These are phyloP conservation scores for Spodoptera frugiperda DNA, from an alignment of 1,140 invertebrate species.

Conservation along the genomic window DNA sequence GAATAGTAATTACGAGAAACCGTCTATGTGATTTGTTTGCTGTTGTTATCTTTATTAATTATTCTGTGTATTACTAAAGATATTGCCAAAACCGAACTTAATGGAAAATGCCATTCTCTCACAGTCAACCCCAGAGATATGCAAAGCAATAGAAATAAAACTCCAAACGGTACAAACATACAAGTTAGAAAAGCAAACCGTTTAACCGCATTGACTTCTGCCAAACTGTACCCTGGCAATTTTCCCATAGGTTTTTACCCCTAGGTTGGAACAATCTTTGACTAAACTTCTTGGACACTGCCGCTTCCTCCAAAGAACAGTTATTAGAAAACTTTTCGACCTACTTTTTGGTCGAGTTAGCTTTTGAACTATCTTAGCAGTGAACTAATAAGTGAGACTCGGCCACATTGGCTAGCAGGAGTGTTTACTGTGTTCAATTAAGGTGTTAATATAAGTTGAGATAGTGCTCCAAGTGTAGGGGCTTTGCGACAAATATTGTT, in stretches of 20 bases:
- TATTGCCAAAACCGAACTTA: too few species aligned
- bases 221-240: background rate
- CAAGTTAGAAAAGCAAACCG: conserved; percentile 3
- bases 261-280: conserved; percentile 21
- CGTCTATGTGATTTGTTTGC: too few species aligned
- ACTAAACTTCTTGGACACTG: conserved; percentile 11
- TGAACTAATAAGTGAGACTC: conserved; percentile 32
- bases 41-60: too few species aligned
- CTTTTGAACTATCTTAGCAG: conserved; percentile 31
- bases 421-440: conserved; percentile 2
- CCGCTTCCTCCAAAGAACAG: conserved; percentile 29
- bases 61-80: too few species aligned
- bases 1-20: too few species aligned
- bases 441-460: background rate
- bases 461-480: background rate
- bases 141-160: too few species aligned
- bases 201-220: background rate
- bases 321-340: conserved; percentile 51
- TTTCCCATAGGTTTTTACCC: conserved; percentile 12
- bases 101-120: too few species aligned
- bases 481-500: background rate
- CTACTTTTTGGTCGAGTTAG: conserved; percentile 27
- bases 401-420: background rate
- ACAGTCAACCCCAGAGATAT: too few species aligned
- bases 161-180: background rate